phyloP scores from a whole-genome alignment of 1,140 invertebrate genomes.

The Pollicipes pollicipes region DNA sequence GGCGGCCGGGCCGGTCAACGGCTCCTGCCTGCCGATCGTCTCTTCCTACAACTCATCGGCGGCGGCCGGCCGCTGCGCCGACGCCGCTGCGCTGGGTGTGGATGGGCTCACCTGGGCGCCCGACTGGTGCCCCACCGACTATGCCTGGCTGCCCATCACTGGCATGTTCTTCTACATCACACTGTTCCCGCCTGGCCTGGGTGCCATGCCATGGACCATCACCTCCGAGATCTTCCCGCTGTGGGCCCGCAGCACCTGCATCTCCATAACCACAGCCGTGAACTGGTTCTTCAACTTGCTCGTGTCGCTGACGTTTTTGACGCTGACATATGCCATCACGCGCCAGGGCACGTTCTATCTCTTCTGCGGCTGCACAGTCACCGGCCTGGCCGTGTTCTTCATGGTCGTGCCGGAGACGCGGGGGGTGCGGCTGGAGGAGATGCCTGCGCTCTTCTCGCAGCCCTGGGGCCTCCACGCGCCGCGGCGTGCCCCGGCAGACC shows the following conservation, averaged over 20 bases:
- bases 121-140: conserved; percentile 33
- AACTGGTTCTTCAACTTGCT: conserved; percentile 43
- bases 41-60: not conserved
- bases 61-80: conserved; percentile 10
- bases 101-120: conserved; percentile 18
- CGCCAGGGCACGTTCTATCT: conserved; percentile 32
- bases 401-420: conserved; percentile 38
- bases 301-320: conserved; percentile 42
- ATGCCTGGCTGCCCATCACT: conserved; percentile 33
- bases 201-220: conserved; percentile 46
- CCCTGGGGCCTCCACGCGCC: not conserved
- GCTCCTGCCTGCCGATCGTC: not conserved
- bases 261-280: conserved; percentile 35
- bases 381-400: conserved; percentile 32
- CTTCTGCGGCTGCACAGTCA: conserved; percentile 31
- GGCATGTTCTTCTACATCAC: conserved; percentile 30
- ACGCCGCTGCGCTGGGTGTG: conserved; percentile 16
- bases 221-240: conserved; percentile 47
- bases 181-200: conserved; percentile 29
- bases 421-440: conserved; percentile 34
- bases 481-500: too few species aligned
- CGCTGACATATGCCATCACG: conserved; percentile 21
- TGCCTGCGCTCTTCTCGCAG: conserved; percentile 28
- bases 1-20: not conserved
- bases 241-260: conserved; percentile 40